Base-by-base conservation (phyloP, 2,113 vertebrate species). In the Psephotus haematonotus region DNA sequence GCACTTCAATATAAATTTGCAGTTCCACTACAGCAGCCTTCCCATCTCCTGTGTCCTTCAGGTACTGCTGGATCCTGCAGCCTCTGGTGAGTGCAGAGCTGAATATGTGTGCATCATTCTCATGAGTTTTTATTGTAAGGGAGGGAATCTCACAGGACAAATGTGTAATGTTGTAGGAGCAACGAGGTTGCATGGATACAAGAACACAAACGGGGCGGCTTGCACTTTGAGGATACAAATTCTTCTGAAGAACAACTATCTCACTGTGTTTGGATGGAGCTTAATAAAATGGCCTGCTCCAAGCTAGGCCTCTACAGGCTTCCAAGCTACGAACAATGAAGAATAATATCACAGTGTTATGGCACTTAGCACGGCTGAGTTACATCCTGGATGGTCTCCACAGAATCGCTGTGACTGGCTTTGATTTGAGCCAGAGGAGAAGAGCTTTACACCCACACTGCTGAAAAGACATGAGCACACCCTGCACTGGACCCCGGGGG, bases 171-270 rank as follows among this genome's bases (percentile, higher is more conserved):
- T 19, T 90, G 90, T 92, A 95, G 80, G 57, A 94, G 88, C 93
- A 92, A 93, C 83, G 77, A 88, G 88, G 96, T 97, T 94, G 95
- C 90, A 92, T 96, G 90, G 93, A 96, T 90, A 95, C 95, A 78
- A 47, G 92, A 92, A 94, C 80, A 95, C 93, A 96, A 96, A 95
- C 33, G 46, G 75, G 78, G 75, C 11, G 3, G 88, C 80, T 83
- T 64, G 74, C 82, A 71, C 93, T 93, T 96, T 19, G 92, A 96
- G 95, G 77, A 52, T 55, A 84, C 1, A 35, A 90, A 77, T 86
- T 81, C 71, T 95, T 92, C 3, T 0, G 85, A 90, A 75, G 90
- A 96, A 86, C 64, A 83, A 31, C 90, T 88, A 88, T 94, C 93
- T 92, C 80, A 86, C 93, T 81, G 72, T 67, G 71, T 86, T 95